Base-by-base conservation (phyloP, 2,888 invertebrate species). In the Odontothrips loti region DNA sequence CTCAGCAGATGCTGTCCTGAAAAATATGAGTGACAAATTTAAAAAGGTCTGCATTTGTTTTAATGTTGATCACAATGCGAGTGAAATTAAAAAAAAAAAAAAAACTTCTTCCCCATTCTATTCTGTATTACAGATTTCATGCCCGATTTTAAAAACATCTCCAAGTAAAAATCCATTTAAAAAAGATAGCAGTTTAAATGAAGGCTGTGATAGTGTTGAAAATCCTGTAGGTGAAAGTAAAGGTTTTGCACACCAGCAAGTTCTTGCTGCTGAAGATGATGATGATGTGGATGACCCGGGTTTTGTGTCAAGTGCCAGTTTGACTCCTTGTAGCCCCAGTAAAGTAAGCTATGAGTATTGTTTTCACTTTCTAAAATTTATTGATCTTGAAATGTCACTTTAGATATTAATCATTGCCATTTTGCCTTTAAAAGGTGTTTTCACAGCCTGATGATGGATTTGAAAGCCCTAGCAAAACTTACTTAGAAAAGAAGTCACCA, bases 81-180 rank as follows among this genome's bases (percentile, higher is more conserved):
- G 17, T 15, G n/a, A 17, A 58, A 58, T 17, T 51, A 51, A 51
- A 51, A 43, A 43, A 43, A 43, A n/a, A n/a, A n/a, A n/a, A n/a
- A n/a, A n/a, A n/a, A n/a, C n/a, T n/a, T n/a, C n/a, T n/a, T n/a
- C n/a, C n/a, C n/a, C n/a, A n/a, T n/a, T n/a, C n/a, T n/a, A n/a
- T 83, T 78, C 10, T 81, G 84, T 1, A 83, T 88, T 0, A 63
- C 83, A 0, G 86, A 88, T 20, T 80, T 17, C 9, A 17, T 17
- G 10, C n/a, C 51, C 80, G 0, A 4, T 48, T 48, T 48, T 80
- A 34, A 47, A 51, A 23, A 17, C 80, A 47, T 80, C 80, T 23
- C 48, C 80, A 20, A 20, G 27, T n/a, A 58, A 58, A 34, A 80
- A 80, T 27, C 80, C 48, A 23, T 48, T 80, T 23, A 34, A 51